Conservation (phyloP, 1,140 invertebrate species). For the Zaprionus africanus region DNA sequence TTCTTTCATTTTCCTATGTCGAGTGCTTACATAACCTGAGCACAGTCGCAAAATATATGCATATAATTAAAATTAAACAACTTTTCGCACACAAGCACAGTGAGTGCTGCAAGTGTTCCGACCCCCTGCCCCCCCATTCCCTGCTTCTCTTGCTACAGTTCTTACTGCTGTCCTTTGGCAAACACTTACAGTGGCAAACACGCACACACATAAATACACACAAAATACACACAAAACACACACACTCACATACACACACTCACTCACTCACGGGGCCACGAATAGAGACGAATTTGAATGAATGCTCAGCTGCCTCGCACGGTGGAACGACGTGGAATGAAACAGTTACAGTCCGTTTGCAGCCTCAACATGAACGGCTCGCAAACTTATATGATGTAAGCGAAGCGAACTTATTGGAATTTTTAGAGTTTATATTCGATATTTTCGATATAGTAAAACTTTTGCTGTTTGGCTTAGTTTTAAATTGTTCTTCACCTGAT, state of each 20-base stretch:
- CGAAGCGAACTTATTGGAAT: not conserved
- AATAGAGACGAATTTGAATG: slow-evolving; percentile 55
- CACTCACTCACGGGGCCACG: slow-evolving; percentile 51
- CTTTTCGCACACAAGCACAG: slow-evolving; percentile 56
- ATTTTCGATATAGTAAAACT: not conserved
- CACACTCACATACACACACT: slow-evolving; percentile 18
- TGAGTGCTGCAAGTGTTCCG: slow-evolving; percentile 59
- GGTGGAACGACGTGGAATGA: slow-evolving; percentile 56
- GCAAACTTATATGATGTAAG: slow-evolving; percentile 64
- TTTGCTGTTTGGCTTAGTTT: not conserved
- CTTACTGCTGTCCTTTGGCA: slow-evolving; percentile 48
- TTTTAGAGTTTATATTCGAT: not conserved
- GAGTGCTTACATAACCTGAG: slow-evolving; percentile 66
- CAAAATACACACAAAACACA: slow-evolving; percentile 13
- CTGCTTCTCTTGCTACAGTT: slow-evolving; percentile 16
- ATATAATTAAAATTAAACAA: slow-evolving; percentile 81
- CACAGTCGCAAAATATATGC: slow-evolving; percentile 31
- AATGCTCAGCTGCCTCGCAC: slow-evolving; percentile 43
- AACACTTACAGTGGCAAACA: slow-evolving; percentile 28
- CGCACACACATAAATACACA: slow-evolving; percentile 6
- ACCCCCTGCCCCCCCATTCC: slow-evolving; percentile 31
- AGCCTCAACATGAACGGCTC: slow-evolving; percentile 26
- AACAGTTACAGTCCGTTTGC: slow-evolving; percentile 58
- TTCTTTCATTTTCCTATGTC: slow-evolving; percentile 5
- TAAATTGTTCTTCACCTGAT: not conserved